Evolutionary conservation across 2,797 vertebrate genomes (phyloP), one percentile per base, ranked within the genome.

Genomic region (Lycodopsis pacificus): DNA sequence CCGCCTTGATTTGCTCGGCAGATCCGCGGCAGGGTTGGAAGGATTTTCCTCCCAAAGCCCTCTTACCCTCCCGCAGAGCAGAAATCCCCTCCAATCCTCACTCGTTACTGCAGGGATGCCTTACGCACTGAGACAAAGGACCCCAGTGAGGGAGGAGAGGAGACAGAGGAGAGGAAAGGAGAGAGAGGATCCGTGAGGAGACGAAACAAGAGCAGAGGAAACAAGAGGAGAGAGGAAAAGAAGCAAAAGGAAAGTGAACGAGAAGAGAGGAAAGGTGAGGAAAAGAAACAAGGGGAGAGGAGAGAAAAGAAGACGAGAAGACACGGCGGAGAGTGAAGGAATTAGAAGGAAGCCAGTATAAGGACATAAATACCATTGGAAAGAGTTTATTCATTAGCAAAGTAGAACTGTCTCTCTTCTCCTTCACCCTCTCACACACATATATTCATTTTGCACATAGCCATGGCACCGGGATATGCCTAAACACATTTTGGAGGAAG

Each of bases 1-100:
- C 84, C 81, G 83, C 85, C 90, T 80, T 80, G 86, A 90, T 92
- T 89, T 91, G 85, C 83, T 89, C 77, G 38, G 80, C 65, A 93
- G 86, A 93, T 91, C 81, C 53, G 25, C 65, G 15, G 81, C 84
- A 80, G 75, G 68, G 79, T 80, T 89, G 77, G 86, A 82, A 89
- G 92, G 89, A 92, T 91, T 93, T 89, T 88, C 84, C 90, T 72
- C 81, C 66, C 51, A 89, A 93, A 93, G 85, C 79, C 78, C 81
- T 86, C 77, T 85, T 91, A 87, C 82, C 91, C 87, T 86, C 88
- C 87, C 78, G 58, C 84, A 65, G 84, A 88, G 89, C 81, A 91
- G 86, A 92, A 93, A 92, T 91, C 85, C 88, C 66, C 76, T 87
- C 77, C 80, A 81, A 86, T 89, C 90, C 90, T 80, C 46, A 13